phyloP scores from a whole-genome alignment of 1,140 invertebrate genomes.

The Achatina immaculata region DNA sequence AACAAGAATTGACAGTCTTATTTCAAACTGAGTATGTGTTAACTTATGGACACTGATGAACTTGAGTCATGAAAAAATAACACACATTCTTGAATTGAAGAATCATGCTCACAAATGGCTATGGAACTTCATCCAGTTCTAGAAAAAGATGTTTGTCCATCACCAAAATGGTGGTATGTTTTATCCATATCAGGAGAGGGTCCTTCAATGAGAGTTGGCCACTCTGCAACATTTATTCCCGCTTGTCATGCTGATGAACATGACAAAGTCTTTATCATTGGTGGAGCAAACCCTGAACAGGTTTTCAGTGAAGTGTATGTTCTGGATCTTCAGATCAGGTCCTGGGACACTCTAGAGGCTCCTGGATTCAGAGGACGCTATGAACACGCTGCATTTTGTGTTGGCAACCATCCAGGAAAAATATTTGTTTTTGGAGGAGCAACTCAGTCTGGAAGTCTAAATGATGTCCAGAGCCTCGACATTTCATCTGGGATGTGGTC shows the following conservation, averaged over 20 bases:
- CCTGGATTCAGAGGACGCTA: slow-evolving; percentile 64
- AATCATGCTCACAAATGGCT: background rate
- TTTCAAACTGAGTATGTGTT: background rate
- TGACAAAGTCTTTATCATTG: slow-evolving; percentile 68
- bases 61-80: background rate
- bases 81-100: background rate
- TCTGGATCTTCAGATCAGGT: slow-evolving; percentile 66
- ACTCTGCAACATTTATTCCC: slow-evolving; percentile 62
- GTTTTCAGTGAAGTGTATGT: slow-evolving; percentile 67
- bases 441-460: slow-evolving; percentile 68
- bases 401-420: slow-evolving; percentile 56
- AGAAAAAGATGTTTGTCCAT: slow-evolving; percentile 58
- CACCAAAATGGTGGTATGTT: slow-evolving; percentile 66
- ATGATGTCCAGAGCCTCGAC: slow-evolving; percentile 68
- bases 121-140: slow-evolving; percentile 70
- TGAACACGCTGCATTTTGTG: slow-evolving; percentile 68
- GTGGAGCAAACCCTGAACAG: slow-evolving; percentile 69
- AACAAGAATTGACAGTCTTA: background rate
- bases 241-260: slow-evolving; percentile 50
- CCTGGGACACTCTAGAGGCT: slow-evolving; percentile 65
- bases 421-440: slow-evolving; percentile 71
- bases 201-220: slow-evolving; percentile 69
- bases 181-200: slow-evolving; percentile 64
- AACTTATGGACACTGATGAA: background rate
- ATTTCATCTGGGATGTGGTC: slow-evolving; percentile 58